Evolutionary conservation across 2,797 vertebrate genomes (phyloP).

Genomic region (Cheirogaleus major): DNA sequence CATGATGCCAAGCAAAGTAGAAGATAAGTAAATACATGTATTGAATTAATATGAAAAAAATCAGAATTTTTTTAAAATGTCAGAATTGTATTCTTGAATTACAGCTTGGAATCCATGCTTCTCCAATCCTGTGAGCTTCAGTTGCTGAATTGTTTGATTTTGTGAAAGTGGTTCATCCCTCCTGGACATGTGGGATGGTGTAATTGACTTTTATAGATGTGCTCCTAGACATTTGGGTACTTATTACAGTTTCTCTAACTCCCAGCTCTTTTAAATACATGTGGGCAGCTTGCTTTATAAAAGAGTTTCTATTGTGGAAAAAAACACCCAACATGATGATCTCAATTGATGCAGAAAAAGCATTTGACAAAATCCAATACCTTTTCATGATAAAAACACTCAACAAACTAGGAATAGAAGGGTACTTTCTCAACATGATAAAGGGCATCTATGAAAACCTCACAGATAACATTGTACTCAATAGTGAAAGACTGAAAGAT

Average conservation of each 20-base stretch:
- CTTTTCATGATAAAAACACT: not conserved
- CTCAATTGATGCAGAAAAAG: not conserved
- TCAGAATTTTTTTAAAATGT: not conserved
- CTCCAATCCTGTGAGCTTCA: not conserved
- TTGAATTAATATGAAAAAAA: not conserved
- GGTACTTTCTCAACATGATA: not conserved
- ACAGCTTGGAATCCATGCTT: not conserved
- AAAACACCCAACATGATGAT: not conserved
- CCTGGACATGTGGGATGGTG: not conserved
- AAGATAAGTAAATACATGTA: not conserved
- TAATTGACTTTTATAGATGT: constrained; percentile 23
- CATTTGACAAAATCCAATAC: not conserved
- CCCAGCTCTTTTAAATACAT: constrained; percentile 57
- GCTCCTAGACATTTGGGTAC: not conserved
- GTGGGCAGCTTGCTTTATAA: constrained; percentile 60
- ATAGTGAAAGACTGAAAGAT: not conserved
- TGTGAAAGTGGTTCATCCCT: not conserved
- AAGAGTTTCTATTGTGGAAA: constrained; percentile 48
- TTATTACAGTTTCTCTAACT: constrained; percentile 60
- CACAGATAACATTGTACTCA: not conserved
- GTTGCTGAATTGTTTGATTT: constrained; percentile 20
- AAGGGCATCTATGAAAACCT: not conserved
- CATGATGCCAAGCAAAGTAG: not conserved
- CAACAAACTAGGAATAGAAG: not conserved
- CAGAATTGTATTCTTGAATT: not conserved